Conservation (phyloP, 2,797 vertebrate genomes). For the Brotula barbata region DNA sequence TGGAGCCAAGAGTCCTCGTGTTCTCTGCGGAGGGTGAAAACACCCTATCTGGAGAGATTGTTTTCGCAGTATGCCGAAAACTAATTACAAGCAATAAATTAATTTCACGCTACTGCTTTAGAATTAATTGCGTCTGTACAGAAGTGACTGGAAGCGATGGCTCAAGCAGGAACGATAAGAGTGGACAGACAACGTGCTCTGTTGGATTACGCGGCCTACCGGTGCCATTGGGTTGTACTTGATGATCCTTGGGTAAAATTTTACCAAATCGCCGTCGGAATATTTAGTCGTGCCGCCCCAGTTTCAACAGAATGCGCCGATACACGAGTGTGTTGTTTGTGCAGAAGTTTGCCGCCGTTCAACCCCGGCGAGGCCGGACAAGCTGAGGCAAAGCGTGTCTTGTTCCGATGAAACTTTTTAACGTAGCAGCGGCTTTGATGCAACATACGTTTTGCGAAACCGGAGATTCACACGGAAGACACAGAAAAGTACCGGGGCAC, state of each 20-base stretch:
- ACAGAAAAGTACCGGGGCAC: too few species aligned
- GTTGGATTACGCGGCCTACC: slow-evolving; percentile 68
- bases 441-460: too few species aligned
- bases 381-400: too few species aligned
- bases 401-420: too few species aligned
- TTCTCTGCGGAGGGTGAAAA: slow-evolving; percentile 59
- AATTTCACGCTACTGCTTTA: slow-evolving; percentile 79
- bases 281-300: slow-evolving; percentile 36
- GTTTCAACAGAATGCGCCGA: slow-evolving; percentile 19
- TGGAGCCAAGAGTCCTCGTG: slow-evolving; percentile 63
- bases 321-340: slow-evolving; percentile 26
- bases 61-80: slow-evolving; percentile 78
- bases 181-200: slow-evolving; percentile 62
- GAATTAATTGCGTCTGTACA: slow-evolving; percentile 80
- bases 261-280: slow-evolving; percentile 28
- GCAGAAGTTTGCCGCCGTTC: too few species aligned
- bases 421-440: too few species aligned
- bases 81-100: slow-evolving; percentile 81
- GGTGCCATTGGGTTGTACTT: slow-evolving; percentile 37
- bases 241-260: slow-evolving; percentile 27
- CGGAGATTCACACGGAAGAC: too few species aligned
- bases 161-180: slow-evolving; percentile 68
- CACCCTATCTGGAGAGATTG: slow-evolving; percentile 70
- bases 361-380: too few species aligned
- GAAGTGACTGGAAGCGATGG: slow-evolving; percentile 71